phyloP scores from a whole-genome alignment of 2,888 invertebrate species.

The Pollenia griseotomentosa region DNA sequence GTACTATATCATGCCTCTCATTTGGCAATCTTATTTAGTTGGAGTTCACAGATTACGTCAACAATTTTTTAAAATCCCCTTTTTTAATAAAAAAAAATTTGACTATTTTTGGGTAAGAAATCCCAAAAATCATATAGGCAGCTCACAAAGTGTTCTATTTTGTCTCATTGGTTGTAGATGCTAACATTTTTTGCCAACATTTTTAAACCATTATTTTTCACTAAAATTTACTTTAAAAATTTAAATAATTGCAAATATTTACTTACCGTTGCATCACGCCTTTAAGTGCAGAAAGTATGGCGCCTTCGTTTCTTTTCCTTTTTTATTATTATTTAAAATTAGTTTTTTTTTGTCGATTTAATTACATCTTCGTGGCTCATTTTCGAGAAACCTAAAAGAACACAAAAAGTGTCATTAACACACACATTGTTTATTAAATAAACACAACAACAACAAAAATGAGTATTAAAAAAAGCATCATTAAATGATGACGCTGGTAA shows the following conservation, averaged over 20 bases:
- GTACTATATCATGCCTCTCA: too few relatives aligned
- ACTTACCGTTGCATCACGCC: background rate
- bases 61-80: too few relatives aligned
- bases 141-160: too few relatives aligned
- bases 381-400: slow-evolving; percentile 63
- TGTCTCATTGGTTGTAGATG: too few relatives aligned
- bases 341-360: slow-evolving; percentile 55
- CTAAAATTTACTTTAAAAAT: too few relatives aligned
- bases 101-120: too few relatives aligned
- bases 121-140: too few relatives aligned
- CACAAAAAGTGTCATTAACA: slow-evolving; percentile 72
- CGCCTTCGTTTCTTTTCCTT: background rate
- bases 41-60: too few relatives aligned
- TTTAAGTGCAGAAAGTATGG: slow-evolving; percentile 9
- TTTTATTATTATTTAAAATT: slow-evolving; percentile 24
- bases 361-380: slow-evolving; percentile 71
- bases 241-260: slow-evolving; percentile 38
- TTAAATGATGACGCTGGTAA: slow-evolving; percentile 53
- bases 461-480: slow-evolving; percentile 37
- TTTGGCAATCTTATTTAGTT: too few relatives aligned
- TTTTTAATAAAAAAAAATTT: too few relatives aligned
- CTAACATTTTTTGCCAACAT: too few relatives aligned
- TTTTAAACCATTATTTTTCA: too few relatives aligned
- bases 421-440: slow-evolving; percentile 63
- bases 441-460: slow-evolving; percentile 32